Evolutionary conservation across 2,888 invertebrate species (phyloP), one percentile per base, ranked within the genome.

Genomic region (Trichopoda pennipes): DNA sequence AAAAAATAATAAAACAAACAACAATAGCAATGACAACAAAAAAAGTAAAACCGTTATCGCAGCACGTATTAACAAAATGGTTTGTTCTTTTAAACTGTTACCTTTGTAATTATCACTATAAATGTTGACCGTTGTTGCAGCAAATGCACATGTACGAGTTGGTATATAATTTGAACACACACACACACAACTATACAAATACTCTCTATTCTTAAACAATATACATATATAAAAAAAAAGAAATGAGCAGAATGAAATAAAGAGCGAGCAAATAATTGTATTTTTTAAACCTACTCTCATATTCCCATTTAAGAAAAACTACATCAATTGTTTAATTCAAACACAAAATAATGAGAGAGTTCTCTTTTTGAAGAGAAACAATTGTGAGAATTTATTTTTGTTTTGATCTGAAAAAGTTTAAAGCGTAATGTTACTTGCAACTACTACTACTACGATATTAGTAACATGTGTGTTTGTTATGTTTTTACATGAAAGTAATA

Each of bases 31-130:
- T 3, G 21, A 35, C 19, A 56, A 28, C 16, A 28, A 35, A 51
- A 42, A 56, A 70, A 63, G n/a, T 66, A 56, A 61, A 68, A 61
- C 66, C 75, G 66, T 82, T 82, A 79, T 61, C 70, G 75, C 68
- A 72, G 66, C 75, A 79, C 82, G 79, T 75, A 76, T 79, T 79
- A 79, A 79, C 75, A 72, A 82, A 82, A 82, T 72, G 75, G 79
- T 82, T 82, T 82, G 75, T 75, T 68, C 82, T 66, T 75, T 76
- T 79, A 79, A 82, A 82, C 82, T 79, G 82, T 79, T 82, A 79
- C 82, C 82, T 82, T 79, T 79, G 79, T 63, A 82, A 82, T 82
- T 82, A 82, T 82, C 75, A 68, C 75, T 56, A 56, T 47, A 42
- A 74, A 74, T 80, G 74, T 80, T 79, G 79, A 79, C 79, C 79